Percentiles rank a stretch among this genome's conserved stretches.
Conservation (phyloP, 2,113 vertebrate species). For the Ictalurus punctatus region DNA sequence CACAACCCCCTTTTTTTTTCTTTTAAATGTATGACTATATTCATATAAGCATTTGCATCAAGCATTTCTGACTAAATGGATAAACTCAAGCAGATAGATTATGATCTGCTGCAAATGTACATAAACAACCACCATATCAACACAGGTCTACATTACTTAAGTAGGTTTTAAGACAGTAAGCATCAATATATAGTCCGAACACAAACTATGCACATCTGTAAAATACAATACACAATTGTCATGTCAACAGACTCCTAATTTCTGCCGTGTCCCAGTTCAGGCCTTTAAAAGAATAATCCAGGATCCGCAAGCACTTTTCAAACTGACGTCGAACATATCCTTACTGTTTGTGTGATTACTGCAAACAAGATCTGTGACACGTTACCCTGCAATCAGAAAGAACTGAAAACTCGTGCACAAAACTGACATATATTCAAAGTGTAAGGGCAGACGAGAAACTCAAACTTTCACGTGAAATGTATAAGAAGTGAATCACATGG, state of each 20-base stretch:
- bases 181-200: neutral
- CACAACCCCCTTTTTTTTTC: too few species aligned
- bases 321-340: neutral
- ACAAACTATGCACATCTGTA: neutral
- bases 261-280: neutral
- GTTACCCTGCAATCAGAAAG: neutral
- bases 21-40: neutral
- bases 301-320: neutral
- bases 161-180: neutral
- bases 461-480: neutral
- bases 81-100: neutral
- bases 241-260: neutral
- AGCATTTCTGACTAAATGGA: neutral
- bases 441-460: neutral
- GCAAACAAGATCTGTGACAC: neutral
- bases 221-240: neutral
- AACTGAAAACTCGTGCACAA: neutral
- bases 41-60: neutral
- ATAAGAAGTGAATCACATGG: neutral
- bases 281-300: neutral
- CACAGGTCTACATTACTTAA: too few species aligned
- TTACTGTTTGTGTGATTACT: neutral
- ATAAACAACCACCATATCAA: too few species aligned
- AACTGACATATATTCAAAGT: neutral
- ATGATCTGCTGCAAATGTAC: neutral